Evolutionary conservation across 2,797 vertebrate species (phyloP).

Genomic region (Cuniculus paca): DNA sequence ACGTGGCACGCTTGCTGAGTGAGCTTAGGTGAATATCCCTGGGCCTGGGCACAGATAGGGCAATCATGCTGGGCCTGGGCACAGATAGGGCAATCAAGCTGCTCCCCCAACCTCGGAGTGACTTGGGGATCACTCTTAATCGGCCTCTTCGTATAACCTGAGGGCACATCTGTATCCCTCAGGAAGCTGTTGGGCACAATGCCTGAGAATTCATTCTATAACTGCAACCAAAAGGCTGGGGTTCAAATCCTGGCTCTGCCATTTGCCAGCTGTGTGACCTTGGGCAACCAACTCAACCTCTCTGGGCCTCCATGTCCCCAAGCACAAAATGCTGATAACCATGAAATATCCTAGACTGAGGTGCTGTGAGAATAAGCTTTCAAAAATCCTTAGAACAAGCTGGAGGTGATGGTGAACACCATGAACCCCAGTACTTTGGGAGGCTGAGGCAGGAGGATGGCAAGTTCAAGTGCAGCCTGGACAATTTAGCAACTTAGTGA

Average conservation of each 20-base stretch:
- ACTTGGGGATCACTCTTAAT: background rate
- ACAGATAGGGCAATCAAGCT: background rate
- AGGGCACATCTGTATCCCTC: background rate
- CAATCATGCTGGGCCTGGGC: no score
- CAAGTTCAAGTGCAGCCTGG: background rate
- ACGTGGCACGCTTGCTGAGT: background rate
- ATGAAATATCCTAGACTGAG: background rate
- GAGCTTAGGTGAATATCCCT: background rate
- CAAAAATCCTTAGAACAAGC: background rate
- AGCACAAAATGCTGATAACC: background rate
- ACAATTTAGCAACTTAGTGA: background rate
- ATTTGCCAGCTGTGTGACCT: conserved; percentile 18
- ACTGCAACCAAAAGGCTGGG: background rate
- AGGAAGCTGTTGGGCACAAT: no score
- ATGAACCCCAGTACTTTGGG: background rate
- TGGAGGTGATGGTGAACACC: background rate
- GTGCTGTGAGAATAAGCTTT: background rate
- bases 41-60: background rate
- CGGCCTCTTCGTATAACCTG: background rate
- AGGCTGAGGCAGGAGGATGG: background rate
- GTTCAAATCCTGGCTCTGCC: background rate
- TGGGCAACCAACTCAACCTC: background rate
- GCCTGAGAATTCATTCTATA: background rate
- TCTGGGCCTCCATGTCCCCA: background rate
- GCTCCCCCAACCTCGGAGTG: background rate